A percentile compares a stretch with the other conserved stretches of the same genome.
Evolutionary conservation across 2,797 vertebrate genomes (phyloP).

Genomic region (Cichlasoma orientale): DNA sequence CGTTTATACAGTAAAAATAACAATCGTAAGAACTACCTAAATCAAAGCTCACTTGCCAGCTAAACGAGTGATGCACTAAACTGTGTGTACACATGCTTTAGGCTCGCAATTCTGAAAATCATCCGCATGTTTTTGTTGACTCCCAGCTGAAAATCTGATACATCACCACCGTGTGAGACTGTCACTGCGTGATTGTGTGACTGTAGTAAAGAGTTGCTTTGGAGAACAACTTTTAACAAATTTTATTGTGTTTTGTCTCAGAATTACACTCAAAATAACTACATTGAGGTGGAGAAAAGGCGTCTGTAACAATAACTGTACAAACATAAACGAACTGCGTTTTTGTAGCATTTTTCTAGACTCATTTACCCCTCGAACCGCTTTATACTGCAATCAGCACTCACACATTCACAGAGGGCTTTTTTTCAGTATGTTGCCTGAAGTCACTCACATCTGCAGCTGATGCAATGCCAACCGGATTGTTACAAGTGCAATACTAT

Average conservation of each 20-base stretch:
- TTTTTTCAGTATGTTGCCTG: background rate
- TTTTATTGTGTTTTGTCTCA: too few relatives aligned
- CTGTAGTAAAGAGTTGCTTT: background rate
- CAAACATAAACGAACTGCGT: background rate
- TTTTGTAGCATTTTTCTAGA: background rate
- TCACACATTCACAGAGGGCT: background rate
- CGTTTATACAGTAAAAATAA: background rate
- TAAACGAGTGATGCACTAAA: background rate
- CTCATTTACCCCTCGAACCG: background rate
- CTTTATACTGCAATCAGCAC: too few relatives aligned
- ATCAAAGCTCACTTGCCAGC: background rate
- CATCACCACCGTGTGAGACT: background rate
- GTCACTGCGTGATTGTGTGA: background rate
- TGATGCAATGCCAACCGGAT: too few relatives aligned
- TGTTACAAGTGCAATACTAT: background rate
- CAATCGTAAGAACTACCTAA: too few relatives aligned
- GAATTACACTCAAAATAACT: background rate
- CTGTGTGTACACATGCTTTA: too few relatives aligned
- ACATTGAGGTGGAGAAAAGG: background rate
- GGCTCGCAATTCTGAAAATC: background rate
- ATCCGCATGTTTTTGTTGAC: background rate
- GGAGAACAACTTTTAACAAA: background rate
- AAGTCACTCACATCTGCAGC: background rate
- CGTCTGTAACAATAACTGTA: background rate
- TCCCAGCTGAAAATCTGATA: background rate